These are phyloP conservation scores for Brachionus koreanus DNA, from an alignment of 1,140 invertebrate genomes.

Conservation along the genomic window DNA sequence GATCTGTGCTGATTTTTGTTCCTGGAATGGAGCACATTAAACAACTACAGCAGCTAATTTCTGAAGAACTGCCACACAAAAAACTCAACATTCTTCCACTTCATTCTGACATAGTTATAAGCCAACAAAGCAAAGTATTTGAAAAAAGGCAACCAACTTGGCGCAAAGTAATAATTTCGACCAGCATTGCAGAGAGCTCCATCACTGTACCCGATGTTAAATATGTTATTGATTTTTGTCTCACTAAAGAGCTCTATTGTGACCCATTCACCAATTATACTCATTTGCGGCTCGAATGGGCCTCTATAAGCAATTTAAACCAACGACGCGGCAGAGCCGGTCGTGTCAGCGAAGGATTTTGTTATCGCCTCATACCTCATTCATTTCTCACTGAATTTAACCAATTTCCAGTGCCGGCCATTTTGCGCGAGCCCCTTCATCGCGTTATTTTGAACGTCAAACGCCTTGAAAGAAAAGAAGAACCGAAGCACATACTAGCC, in stretches of 20 bases:
- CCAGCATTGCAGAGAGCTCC: slow-evolving; percentile 59
- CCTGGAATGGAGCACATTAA: slow-evolving; percentile 57
- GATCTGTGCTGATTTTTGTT: slow-evolving; percentile 70
- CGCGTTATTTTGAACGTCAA: slow-evolving; percentile 79
- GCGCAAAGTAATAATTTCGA: slow-evolving; percentile 58
- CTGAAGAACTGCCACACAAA: background rate
- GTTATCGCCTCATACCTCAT: slow-evolving; percentile 75
- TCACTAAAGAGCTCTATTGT: slow-evolving; percentile 75
- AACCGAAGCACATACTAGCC: slow-evolving; percentile 74
- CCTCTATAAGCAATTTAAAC: slow-evolving; percentile 78
- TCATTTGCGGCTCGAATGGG: slow-evolving; percentile 75
- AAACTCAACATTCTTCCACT: slow-evolving; percentile 49
- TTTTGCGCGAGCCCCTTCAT: slow-evolving; percentile 72
- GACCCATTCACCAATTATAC: slow-evolving; percentile 74
- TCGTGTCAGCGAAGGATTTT: slow-evolving; percentile 74
- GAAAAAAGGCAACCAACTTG: slow-evolving; percentile 47
- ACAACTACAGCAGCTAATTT: slow-evolving; percentile 46
- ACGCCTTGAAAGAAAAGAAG: slow-evolving; percentile 70
- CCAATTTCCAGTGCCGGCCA: slow-evolving; percentile 51
- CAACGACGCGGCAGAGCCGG: slow-evolving; percentile 84
- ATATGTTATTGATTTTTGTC: slow-evolving; percentile 85
- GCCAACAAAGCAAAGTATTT: slow-evolving; percentile 55
- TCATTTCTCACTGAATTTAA: slow-evolving; percentile 65
- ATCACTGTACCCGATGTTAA: slow-evolving; percentile 55
- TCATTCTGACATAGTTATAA: slow-evolving; percentile 55